phyloP scores from a whole-genome alignment of 2,113 vertebrate genomes.

The Boulengerochromis microlepis region DNA sequence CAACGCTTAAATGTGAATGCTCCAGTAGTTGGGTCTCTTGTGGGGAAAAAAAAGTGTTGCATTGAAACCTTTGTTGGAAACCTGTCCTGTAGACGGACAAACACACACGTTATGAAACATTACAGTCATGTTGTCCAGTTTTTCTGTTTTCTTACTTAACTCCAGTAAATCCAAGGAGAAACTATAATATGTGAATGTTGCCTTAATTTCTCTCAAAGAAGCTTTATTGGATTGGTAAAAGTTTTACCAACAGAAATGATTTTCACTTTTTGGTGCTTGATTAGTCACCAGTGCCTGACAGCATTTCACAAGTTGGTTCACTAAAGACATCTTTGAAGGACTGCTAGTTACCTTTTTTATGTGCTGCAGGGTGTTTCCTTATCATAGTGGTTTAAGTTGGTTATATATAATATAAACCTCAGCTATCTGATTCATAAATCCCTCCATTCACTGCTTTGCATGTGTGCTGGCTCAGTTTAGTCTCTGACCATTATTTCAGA shows the following conservation, averaged over 20 bases:
- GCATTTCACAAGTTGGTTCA: not conserved
- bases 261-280: not conserved
- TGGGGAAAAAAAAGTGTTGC: fast-evolving
- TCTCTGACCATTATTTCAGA: not conserved
- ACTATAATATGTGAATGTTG: not conserved
- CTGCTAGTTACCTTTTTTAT: not conserved
- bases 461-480: not conserved
- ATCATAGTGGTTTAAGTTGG: not conserved
- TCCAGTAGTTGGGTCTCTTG: not conserved
- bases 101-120: not conserved
- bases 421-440: not conserved
- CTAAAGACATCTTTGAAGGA: not conserved
- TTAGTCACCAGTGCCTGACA: not conserved
- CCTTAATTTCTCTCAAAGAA: not conserved
- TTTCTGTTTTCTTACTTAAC: not conserved
- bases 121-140: not conserved
- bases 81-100: not conserved
- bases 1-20: fast-evolving
- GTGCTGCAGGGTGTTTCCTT: not conserved
- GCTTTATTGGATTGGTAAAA: not conserved
- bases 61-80: not conserved
- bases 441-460: not conserved
- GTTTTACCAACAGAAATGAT: not conserved
- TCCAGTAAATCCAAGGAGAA: fast-evolving
- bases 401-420: not conserved